Evolutionary conservation across 2,888 invertebrate genomes (phyloP).

Genomic region (Sinelater perroti): DNA sequence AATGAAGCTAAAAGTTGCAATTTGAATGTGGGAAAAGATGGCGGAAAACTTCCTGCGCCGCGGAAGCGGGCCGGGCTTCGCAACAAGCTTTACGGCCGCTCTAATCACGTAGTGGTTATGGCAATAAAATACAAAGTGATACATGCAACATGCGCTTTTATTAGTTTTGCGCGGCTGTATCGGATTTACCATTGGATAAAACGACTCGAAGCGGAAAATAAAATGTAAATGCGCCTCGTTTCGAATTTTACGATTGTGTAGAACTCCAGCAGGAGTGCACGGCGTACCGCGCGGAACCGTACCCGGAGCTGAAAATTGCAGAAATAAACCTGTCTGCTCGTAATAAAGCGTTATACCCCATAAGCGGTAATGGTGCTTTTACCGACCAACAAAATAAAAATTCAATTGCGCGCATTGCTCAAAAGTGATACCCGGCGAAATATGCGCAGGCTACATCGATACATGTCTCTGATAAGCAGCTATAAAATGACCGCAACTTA

Average conservation of each 20-base stretch:
- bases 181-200: slow-evolving; percentile 29
- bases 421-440: too few relatives aligned
- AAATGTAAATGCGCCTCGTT: slow-evolving; percentile 26
- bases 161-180: slow-evolving; percentile 30
- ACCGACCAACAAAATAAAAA: too few relatives aligned
- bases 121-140: slow-evolving; percentile 39
- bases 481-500: slow-evolving; percentile 58
- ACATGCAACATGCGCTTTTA: slow-evolving; percentile 36
- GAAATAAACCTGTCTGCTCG: not conserved
- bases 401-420: too few relatives aligned
- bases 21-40: too few relatives aligned
- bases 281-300: not conserved
- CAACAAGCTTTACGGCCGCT: slow-evolving; percentile 20
- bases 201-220: slow-evolving; percentile 24
- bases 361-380: too few relatives aligned
- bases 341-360: too few relatives aligned
- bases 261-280: slow-evolving; percentile 9
- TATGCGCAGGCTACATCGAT: too few relatives aligned
- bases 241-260: slow-evolving; percentile 26
- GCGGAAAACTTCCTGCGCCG: not conserved
- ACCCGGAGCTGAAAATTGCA: not conserved
- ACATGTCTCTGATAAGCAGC: not conserved
- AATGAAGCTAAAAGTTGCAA: too few relatives aligned
- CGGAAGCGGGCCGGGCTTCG: slow-evolving; percentile 2
- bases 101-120: slow-evolving; percentile 33